Base-by-base conservation (phyloP, 2,113 vertebrate genomes). In the Corydoras maculifer region DNA sequence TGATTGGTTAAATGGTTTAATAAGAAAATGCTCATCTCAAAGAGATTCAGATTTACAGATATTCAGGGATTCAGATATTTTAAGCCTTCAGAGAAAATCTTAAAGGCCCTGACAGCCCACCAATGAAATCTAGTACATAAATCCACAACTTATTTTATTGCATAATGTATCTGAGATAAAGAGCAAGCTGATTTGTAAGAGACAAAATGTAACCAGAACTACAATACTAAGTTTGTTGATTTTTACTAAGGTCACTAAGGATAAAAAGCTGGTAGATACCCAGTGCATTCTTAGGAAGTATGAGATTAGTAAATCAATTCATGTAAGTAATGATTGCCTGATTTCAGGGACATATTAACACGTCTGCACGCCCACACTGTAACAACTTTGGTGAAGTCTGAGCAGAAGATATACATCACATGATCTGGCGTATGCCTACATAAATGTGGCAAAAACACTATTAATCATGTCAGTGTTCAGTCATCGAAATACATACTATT, bases 111-210 rank as follows among this genome's bases (percentile, higher is more conserved):
- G 18, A 25, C 18, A 25, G 18, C 18, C 18, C 18, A 25, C 18
- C 18, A 25, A 25, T 25, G 18, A 25, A 25, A 25, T 25, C 18
- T 25, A 25, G 7, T 43, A 43, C 7, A 43, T 43, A 43, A 5
- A 43, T 43, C 4, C 7, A 43, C 7, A 43, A 43, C 7, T 5
- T 63, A 4, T 9, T n/a, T 64, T 43, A 7, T 49, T 69, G 31
- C 57, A n/a, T 50, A 10, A 67, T 6, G 35, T 58, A 18, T 67
- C 54, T 58, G 62, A 78, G 53, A 51, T 11, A 29, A 67, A 58
- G 69, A 25, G 14, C 65, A 2, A 53, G n/a, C 50, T 73, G 65
- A 64, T 57, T 29, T 67, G 29, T 35, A 29, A 62, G 25, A 70
- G 10, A 8, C 53, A 9, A 53, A 35, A 63, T 43, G 35, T 43